Percentiles rank a stretch among this genome's conserved stretches.
phyloP scores from a whole-genome alignment of 2,113 vertebrate species.

The Rana temporaria region DNA sequence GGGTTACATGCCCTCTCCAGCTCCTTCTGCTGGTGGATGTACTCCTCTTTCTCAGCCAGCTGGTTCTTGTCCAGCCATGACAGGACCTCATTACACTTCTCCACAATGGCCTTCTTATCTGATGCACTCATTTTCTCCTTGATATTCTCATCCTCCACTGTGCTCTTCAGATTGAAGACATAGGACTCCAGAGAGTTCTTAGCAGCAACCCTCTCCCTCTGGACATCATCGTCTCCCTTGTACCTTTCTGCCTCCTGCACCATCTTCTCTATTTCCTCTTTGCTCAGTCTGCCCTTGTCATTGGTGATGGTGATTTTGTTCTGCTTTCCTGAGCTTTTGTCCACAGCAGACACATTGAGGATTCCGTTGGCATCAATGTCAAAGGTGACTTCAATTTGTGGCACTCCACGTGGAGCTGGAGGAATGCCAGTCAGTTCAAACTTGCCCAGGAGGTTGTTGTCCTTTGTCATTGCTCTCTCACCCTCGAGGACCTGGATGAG shows the following conservation, averaged over 20 bases:
- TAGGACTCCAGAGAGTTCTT: constrained; percentile 33
- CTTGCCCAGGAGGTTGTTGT: constrained; percentile 59
- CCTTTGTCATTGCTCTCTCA: constrained; percentile 48
- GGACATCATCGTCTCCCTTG: neutral
- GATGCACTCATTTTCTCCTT: constrained; percentile 50
- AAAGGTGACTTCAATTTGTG: constrained; percentile 58
- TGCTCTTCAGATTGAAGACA: constrained; percentile 53
- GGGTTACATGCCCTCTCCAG: constrained; percentile 58
- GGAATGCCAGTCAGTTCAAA: constrained; percentile 55
- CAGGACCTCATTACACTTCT: constrained; percentile 55
- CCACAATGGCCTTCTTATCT: constrained; percentile 37
- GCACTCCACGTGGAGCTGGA: constrained; percentile 50
- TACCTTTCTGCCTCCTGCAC: constrained; percentile 12
- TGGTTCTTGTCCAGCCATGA: constrained; percentile 56
- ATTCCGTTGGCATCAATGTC: constrained; percentile 39
- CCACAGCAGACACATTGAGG: constrained; percentile 58
- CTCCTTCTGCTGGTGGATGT: constrained; percentile 55
- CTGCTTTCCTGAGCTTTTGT: constrained; percentile 52
- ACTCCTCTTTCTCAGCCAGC: constrained; percentile 56
- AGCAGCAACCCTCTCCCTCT: constrained; percentile 17
- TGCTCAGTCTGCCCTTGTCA: constrained; percentile 27
- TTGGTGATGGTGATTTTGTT: constrained; percentile 56
- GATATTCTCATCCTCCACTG: constrained; percentile 45
- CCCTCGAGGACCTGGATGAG: constrained; percentile 52
- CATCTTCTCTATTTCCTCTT: constrained; percentile 43